Conservation (phyloP, 92 coral and sea anemone species). For the Heteractis magnifica region DNA sequence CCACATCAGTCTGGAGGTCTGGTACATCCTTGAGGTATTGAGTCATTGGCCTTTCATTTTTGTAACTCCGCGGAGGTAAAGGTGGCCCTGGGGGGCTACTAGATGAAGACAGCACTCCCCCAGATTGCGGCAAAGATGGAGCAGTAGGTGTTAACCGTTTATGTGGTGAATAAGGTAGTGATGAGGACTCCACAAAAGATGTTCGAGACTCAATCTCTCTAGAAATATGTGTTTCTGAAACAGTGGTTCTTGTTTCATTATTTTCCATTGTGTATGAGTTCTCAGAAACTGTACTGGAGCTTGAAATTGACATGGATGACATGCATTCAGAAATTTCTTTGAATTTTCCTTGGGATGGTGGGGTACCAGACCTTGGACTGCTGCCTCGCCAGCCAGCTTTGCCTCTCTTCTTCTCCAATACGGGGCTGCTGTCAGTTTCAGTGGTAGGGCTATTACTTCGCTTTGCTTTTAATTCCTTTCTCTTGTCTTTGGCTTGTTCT, state of each 20-base stretch:
- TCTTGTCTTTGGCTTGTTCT: conserved; percentile 47
- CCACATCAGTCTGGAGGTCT: neutral
- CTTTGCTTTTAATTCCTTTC: conserved; percentile 13
- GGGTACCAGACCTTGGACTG: neutral
- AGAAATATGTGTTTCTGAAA: conserved; percentile 6
- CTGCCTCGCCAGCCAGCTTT: conserved; percentile 29
- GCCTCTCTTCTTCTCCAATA: neutral
- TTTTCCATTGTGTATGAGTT: conserved; percentile 8
- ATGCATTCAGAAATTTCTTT: conserved; percentile 18
- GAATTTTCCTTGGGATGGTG: conserved; percentile 14
- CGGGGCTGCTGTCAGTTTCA: conserved; percentile 40
- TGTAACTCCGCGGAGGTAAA: conserved; percentile 19
- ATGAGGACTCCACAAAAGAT: neutral
- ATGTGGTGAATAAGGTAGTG: conserved; percentile 18
- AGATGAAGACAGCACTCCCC: neutral
- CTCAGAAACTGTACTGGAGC: neutral
- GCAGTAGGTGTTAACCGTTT: neutral
- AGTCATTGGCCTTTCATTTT: neutral
- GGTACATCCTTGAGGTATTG: conserved; percentile 7
- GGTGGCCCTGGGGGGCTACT: conserved; percentile 4
- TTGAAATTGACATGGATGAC: conserved; percentile 26
- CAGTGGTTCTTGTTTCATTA: neutral
- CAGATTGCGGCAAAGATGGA: neutral
- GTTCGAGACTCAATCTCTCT: neutral
- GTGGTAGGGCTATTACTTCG: conserved; percentile 1